Evolutionary conservation across 2,888 invertebrate genomes (phyloP), one percentile per base, ranked within the genome.

Genomic region (Carpatolechia fugitivella): DNA sequence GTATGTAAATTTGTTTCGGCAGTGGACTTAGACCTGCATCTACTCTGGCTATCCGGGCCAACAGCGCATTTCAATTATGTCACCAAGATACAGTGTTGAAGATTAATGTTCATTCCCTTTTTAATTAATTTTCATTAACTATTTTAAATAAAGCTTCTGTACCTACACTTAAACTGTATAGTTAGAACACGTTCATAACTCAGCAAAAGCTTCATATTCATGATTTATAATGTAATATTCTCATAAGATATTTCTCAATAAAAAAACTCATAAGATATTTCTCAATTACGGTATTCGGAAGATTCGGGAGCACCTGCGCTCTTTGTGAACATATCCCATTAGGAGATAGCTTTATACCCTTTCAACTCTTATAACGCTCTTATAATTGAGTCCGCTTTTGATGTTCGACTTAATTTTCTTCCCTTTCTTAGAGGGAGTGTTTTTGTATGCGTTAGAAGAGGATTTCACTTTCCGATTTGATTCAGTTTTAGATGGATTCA

Each of bases 361-460:
- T 36, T 49, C 14, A 31, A 13, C 48, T 29, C n/a, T 33, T 33
- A 11, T 24, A 24, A 33, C 2, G 33, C 33, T n/a, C 30, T 13
- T 54, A 51, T 61, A 61, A 61, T 61, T 56, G 53, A 53, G 50
- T 56, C 33, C 29, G 40, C 52, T 46, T 59, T 61, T 61, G 57
- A 61, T 59, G 55, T 56, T 51, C 55, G 20, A 52, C 50, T 55
- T 59, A 55, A 56, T 58, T 54, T 50, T 46, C 24, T 41, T 33
- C 29, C 24, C 50, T 16, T 59, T 59, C 57, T 57, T 52, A 49
- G 38, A 36, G 14, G 54, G 36, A 54, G 52, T 47, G 47, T 47
- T 58, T 53, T 58, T 41, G 54, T 54, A 56, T 48, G 49, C 8
- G 54, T 54, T 56, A 56, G 54, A 53, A 50, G 52, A 51, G 56